Conservation (phyloP, 2,888 invertebrate genomes). For the Pinctada fucata region DNA sequence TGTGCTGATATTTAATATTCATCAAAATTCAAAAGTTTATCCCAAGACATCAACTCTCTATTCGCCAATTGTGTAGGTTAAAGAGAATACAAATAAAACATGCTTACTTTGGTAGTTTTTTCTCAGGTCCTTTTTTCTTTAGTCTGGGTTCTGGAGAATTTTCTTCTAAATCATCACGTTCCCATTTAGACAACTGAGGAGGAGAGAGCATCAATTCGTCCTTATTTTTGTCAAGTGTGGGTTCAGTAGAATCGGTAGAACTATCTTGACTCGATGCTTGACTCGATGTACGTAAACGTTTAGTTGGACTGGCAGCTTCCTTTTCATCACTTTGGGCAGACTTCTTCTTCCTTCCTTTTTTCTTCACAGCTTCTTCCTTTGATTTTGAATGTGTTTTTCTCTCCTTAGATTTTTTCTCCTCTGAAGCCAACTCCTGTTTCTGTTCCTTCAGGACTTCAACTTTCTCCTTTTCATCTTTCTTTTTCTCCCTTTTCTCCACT, state of each 20-base stretch:
- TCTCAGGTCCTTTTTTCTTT: constrained; percentile 76
- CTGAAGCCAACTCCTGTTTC: constrained; percentile 30
- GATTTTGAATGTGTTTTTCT: constrained; percentile 18
- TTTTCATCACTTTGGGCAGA: constrained; percentile 25
- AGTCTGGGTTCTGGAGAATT: constrained; percentile 38
- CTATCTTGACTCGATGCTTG: constrained; percentile 9
- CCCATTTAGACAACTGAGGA: constrained; percentile 93
- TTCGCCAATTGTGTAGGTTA: too few species aligned
- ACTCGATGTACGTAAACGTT: constrained; percentile 24
- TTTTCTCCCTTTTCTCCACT: constrained; percentile 7
- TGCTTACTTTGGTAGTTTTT: constrained; percentile 86
- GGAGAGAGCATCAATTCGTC: constrained; percentile 65
- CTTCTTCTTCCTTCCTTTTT: constrained; percentile 6
- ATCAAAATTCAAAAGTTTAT: too few species aligned
- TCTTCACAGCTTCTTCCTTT: constrained; percentile 18
- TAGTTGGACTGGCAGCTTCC: constrained; percentile 40
- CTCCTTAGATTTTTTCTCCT: constrained; percentile 15
- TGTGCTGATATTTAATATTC: too few species aligned
- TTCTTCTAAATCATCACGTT: constrained; percentile 82
- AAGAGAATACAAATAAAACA: too few species aligned
- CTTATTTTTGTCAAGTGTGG: constrained; percentile 23
- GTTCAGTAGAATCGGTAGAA: not conserved
- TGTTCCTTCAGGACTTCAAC: constrained; percentile 23
- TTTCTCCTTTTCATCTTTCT: constrained; percentile 8
- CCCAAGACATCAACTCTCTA: too few species aligned